Evolutionary conservation across 2,797 vertebrate species (phyloP).

Genomic region (Coilia nasus): DNA sequence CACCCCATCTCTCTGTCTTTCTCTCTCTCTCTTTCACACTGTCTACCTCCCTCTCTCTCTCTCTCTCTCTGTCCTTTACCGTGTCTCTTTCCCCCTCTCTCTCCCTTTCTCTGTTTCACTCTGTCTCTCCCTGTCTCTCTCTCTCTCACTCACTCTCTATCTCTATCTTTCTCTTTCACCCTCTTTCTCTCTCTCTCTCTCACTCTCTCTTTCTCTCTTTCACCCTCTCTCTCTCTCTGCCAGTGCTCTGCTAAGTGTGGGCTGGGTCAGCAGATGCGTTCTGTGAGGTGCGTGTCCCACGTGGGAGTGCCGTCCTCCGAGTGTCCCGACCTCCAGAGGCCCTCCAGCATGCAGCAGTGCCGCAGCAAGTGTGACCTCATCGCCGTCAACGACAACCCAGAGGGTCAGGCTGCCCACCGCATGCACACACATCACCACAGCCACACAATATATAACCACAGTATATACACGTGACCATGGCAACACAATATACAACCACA

Average conservation of each 20-base stretch:
- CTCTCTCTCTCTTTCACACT: neutral
- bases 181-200: neutral
- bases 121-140: neutral
- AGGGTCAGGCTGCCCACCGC: slow-evolving; percentile 78
- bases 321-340: slow-evolving; percentile 84
- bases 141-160: neutral
- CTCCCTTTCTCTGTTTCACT: neutral
- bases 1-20: neutral
- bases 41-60: neutral
- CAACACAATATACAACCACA: too few species aligned
- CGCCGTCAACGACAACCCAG: slow-evolving; percentile 84
- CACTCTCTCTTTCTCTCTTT: neutral
- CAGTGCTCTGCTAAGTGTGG: slow-evolving; percentile 93
- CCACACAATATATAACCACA: neutral
- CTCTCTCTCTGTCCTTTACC: neutral
- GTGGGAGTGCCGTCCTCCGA: slow-evolving; percentile 83
- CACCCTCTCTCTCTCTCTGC: neutral
- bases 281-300: slow-evolving; percentile 88
- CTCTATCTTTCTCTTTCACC: neutral
- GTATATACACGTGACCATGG: too few species aligned
- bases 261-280: slow-evolving; percentile 89
- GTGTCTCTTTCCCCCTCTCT: neutral
- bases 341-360: slow-evolving; percentile 87
- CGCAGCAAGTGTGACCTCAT: slow-evolving; percentile 86
- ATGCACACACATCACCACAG: neutral